A percentile compares a stretch with the other conserved stretches of the same genome.
These are phyloP conservation scores for Drosophila vallismaia DNA, from an alignment of 2,888 invertebrate species.

Conservation along the genomic window DNA sequence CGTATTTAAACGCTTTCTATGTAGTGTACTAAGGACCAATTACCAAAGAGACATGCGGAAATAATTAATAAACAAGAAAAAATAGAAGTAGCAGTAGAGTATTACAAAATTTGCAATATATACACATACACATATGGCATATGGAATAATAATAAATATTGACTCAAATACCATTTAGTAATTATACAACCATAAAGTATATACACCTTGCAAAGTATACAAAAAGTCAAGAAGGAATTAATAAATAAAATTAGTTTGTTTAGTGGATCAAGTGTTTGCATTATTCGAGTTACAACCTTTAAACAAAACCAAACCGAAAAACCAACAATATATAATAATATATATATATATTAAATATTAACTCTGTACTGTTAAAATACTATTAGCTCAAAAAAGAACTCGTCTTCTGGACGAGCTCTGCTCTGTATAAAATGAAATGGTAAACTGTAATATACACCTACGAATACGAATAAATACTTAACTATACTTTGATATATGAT, in stretches of 20 bases:
- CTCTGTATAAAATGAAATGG: slow-evolving; percentile 55
- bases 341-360: slow-evolving; percentile 3
- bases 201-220: slow-evolving; percentile 41
- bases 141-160: slow-evolving; percentile 46
- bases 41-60: slow-evolving; percentile 48
- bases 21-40: slow-evolving; percentile 75
- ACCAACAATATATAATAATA: neutral
- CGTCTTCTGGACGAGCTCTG: slow-evolving; percentile 25
- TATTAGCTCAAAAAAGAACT: slow-evolving; percentile 52
- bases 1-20: slow-evolving; percentile 61
- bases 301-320: slow-evolving; percentile 22
- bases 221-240: slow-evolving; percentile 28
- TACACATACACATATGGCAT: slow-evolving; percentile 36
- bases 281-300: slow-evolving; percentile 61
- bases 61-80: slow-evolving; percentile 33
- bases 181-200: slow-evolving; percentile 59
- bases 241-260: slow-evolving; percentile 53
- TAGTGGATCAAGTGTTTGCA: slow-evolving; percentile 71
- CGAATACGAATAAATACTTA: slow-evolving; percentile 50
- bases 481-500: slow-evolving; percentile 71
- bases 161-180: slow-evolving; percentile 68
- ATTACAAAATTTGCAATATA: slow-evolving; percentile 61
- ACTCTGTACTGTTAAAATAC: slow-evolving; percentile 36
- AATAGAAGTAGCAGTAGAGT: slow-evolving; percentile 39
- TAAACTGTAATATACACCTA: slow-evolving; percentile 66